Evolutionary conservation across 1,140 invertebrate species (phyloP).

Genomic region (Melanaphis sacchari): DNA sequence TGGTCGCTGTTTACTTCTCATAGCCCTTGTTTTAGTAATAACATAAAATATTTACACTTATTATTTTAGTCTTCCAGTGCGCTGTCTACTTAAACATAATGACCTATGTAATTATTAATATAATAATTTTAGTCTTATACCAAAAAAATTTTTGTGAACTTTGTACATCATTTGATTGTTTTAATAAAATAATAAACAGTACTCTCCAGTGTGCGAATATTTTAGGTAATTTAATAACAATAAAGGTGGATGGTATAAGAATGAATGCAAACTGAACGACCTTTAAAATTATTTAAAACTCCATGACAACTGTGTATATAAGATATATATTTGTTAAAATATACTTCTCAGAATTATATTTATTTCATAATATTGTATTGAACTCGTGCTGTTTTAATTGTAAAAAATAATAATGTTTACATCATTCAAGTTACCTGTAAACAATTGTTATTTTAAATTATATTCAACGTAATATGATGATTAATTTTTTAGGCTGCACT

Average conservation of each 20-base stretch:
- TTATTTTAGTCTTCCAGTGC: not conserved
- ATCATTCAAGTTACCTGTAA: not conserved
- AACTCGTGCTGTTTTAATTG: not conserved
- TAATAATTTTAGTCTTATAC: not conserved
- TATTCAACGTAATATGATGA: not conserved
- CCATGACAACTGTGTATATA: not conserved
- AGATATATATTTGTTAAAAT: not conserved
- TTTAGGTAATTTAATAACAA: not conserved
- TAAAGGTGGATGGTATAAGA: not conserved
- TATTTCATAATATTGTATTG: not conserved
- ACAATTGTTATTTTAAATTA: not conserved
- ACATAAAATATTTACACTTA: not conserved
- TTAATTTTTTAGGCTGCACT: not conserved
- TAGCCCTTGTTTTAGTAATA: not conserved
- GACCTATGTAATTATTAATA: not conserved
- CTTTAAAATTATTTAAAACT: not conserved
- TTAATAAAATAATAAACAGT: not conserved
- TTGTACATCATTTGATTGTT: not conserved
- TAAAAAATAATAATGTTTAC: not conserved
- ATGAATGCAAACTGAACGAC: too few species aligned
- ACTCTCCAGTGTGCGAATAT: not conserved
- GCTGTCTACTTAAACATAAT: not conserved
- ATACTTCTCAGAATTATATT: not conserved
- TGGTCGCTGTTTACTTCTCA: not conserved
- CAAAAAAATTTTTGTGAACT: not conserved